Base-by-base conservation (phyloP, 1,140 invertebrate species). In the Zaprionus inermis region DNA sequence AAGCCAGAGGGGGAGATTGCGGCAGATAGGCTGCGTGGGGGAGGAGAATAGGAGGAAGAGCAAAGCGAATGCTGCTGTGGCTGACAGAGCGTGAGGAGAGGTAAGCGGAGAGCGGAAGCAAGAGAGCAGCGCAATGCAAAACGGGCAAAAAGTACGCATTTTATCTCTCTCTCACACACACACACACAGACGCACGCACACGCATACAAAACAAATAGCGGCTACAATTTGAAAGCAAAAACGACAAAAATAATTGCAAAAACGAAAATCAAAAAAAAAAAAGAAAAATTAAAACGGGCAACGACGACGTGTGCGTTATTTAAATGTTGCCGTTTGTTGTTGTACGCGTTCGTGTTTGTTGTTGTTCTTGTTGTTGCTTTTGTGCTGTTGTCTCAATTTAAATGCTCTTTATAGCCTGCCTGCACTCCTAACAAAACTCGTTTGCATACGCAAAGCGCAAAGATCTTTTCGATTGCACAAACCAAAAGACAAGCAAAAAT, bases 321-420 rank as follows among this genome's bases (percentile, higher is more conserved):
- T 86, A 86, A 86, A 86, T 86, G 79, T 79, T 82, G 79, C 86
- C 86, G n/a, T 76, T 86, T 72, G 78, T 75, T 78, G 73, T 63
- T 44, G 20, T 52, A 20, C 41, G 24, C 5, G 24, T 28, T 28
- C 24, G 0, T 32, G 38, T 36, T 24, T 34, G 22, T 34, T 55
- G 58, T 9, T 52, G 46, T 52, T 32, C 20, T 34, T 71, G 41
- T 59, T 68, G 18, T 55, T 34, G 12, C n/a, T 34, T 57, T 55
- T 57, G 12, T 57, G 12, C 24, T 65, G 68, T 73, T 79, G 81
- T 74, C 81, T 88, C 84, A 86, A 83, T 86, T 86, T 79, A 78
- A 88, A 89, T 79, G 73, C 24, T 69, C 61, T 85, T 81, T 85
- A 78, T 85, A 64, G 75, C 69, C 79, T 88, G 83, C 30, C 24